Evolutionary conservation across 1,140 invertebrate species (phyloP), one percentile per base, ranked within the genome.

Genomic region (Scaptomyza graminum): DNA sequence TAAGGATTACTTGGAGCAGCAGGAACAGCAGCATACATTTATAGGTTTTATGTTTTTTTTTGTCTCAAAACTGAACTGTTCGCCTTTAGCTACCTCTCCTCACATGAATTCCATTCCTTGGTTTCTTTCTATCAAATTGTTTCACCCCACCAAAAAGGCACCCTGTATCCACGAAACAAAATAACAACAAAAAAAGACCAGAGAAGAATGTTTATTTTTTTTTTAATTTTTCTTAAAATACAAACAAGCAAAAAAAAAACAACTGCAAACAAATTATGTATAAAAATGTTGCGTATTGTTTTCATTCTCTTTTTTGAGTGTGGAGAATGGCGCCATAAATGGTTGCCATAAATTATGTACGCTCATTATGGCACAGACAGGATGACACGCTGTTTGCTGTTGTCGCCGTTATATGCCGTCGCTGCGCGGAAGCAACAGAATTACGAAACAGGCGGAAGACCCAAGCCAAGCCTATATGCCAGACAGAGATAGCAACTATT

Each of bases 371-470:
- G 47, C 47, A 62, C 13, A 15, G 49, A 13, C 66, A 69, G 66
- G 59, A 69, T 69, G 66, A 34, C 31, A 34, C 31, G 31, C 31
- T 34, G 7, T 34, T 31, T 46, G 22, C 34, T 13, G 47, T 28
- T 18, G 13, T 22, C 18, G 18, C 18, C 18, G 18, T 22, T 22
- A 22, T 41, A n/a, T n/a, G 37, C 37, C n/a, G 37, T 41, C n/a
- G 37, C 12, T 41, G 3, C 37, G 31, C 7, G 69, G 63, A 60
- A 66, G 55, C 63, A 44, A 31, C 1, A 46, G 41, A 22, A 71
- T 72, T 72, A 72, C 63, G 63, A 60, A 72, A 72, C 16, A 72
- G 55, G 69, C 69, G 69, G 69, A 73, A 73, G 18, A 56, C 37
- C 16, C 4, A n/a, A n/a, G 11, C n/a, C 8, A 41, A 47, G 34